Base-by-base conservation (phyloP, 2,888 invertebrate species). In the Lymantria dispar region DNA sequence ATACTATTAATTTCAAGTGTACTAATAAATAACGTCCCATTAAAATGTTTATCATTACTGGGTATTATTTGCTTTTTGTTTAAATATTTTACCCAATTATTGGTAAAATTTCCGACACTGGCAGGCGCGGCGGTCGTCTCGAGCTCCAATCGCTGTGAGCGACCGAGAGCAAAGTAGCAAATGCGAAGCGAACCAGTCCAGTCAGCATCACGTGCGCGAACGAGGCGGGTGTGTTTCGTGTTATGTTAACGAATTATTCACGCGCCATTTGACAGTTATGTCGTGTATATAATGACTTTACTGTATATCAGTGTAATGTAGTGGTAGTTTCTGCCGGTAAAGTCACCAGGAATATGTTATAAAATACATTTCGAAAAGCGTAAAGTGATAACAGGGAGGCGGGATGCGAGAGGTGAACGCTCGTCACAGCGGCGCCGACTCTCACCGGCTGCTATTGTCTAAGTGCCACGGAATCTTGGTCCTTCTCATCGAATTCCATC, bases 391-490 rank as follows among this genome's bases (percentile, higher is more conserved):
- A 78, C 70, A 78, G 76, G 76, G 71, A 72, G 70, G 67, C 80
- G 84, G 82, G 85, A 84, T 86, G 80, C 76, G 82, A 87, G 85
- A 89, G 90, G 90, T 90, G 86, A 91, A 91, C 79, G 90, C 83
- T 89, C 90, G 87, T 87, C 87, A 80, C 81, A 78, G 83, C 86
- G 87, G 86, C 87, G 89, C 87, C 87, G 84, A 85, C 89, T 89
- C 89, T 87, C 90, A 84, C 88, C 85, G 84, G 81, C 81, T 71
- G 83, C 85, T 88, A 90, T 90, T 90, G 90, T 91, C 87, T 88
- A 85, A 87, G 86, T 87, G 89, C 86, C 83, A 81, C 87, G 87
- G 88, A 85, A 87, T 90, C 90, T 88, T 88, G 83, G 88, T 89
- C 87, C 90, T 89, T 87, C 85, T 83, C 87, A 87, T 85, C 84